phyloP scores from a whole-genome alignment of 2,888 invertebrate species.

The Acronicta psi region DNA sequence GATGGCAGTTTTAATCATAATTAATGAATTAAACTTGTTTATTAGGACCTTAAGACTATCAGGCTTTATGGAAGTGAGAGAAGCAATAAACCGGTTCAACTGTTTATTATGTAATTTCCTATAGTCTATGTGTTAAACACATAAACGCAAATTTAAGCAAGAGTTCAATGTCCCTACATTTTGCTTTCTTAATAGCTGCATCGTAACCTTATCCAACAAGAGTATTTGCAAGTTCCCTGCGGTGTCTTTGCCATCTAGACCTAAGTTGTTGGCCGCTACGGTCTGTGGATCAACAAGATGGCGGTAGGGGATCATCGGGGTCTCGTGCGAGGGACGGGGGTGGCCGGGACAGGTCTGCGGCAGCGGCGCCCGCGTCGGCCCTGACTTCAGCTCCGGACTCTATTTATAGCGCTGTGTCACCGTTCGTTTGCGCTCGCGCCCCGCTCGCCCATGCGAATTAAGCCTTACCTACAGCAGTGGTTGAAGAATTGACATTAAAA shows the following conservation, averaged over 20 bases:
- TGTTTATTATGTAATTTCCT: constrained; percentile 68
- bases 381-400: constrained; percentile 72
- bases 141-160: constrained; percentile 44
- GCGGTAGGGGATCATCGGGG: constrained; percentile 75
- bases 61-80: constrained; percentile 64
- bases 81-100: constrained; percentile 64
- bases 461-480: constrained; percentile 57
- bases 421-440: constrained; percentile 73
- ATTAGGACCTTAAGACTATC: constrained; percentile 52
- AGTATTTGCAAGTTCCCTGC: constrained; percentile 62
- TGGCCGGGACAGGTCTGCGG: constrained; percentile 69
- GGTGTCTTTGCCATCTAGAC: constrained; percentile 74
- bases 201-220: constrained; percentile 51
- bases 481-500: constrained; percentile 53
- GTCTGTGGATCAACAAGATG: constrained; percentile 82
- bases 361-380: constrained; percentile 69
- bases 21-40: constrained; percentile 52
- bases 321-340: constrained; percentile 73
- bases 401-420: constrained; percentile 89
- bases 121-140: constrained; percentile 53
- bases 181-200: constrained; percentile 49
- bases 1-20: constrained; percentile 30
- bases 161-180: constrained; percentile 59
- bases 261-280: constrained; percentile 71
- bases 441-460: constrained; percentile 61